Evolutionary conservation across 1,140 invertebrate genomes (phyloP), one percentile per base, ranked within the genome.

Genomic region (Lerema accius): DNA sequence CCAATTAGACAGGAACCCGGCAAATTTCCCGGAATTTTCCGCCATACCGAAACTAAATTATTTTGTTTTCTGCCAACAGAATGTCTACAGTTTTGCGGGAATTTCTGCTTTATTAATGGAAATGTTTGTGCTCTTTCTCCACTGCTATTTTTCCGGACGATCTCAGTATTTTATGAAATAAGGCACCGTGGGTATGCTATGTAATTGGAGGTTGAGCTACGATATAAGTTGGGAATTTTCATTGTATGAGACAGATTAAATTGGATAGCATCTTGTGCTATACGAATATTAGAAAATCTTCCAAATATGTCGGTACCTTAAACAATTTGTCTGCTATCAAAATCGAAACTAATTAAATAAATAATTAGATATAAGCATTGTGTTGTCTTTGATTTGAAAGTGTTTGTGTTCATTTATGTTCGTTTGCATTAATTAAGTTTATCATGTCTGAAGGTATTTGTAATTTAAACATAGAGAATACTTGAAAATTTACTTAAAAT

Each of bases 21-120:
- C 37, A 15, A 55, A 55, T 55, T 55, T 43, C 17, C 7, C 51
- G 6, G 23, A 43, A 55, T 55, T 55, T 55, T 43, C 19, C 13
- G 17, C 37, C 35, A 42, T 37, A 37, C 35, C 10, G n/a, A 55
- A 55, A 55, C 19, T 55, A 55, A 55, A 55, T 55, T 40, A 55
- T 43, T 55, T 55, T 42, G 51, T 55, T 55, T 43, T 43, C 39
- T 55, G 19, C 19, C 39, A 39, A 17, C 42, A 46, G 7, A 43
- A 55, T 43, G 51, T 55, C 13, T 43, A 55, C 48, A 50, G 51
- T 55, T 43, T 43, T 53, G 37, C 50, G 51, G 51, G 39, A 15
- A 43, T 55, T 55, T 14, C 4, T 55, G 51, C 19, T 55, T 55
- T 55, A 55, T 55, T 43, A 43, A 55, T 55, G 51, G 39, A 26